phyloP scores from a whole-genome alignment of 1,140 invertebrate genomes.

The Colletes gigas region DNA sequence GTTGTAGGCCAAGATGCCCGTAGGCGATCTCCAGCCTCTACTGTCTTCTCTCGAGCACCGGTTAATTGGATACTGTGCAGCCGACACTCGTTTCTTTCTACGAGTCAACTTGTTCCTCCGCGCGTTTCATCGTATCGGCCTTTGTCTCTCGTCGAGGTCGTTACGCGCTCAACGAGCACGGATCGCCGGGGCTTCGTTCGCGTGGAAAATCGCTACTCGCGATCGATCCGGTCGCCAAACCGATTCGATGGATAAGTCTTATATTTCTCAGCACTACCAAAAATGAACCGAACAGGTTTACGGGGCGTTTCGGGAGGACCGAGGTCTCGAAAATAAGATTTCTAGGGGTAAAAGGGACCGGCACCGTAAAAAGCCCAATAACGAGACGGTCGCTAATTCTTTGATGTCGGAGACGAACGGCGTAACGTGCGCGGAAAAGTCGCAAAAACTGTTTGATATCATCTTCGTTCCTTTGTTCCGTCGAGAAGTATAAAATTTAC shows the following conservation, averaged over 20 bases:
- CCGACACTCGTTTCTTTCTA: constrained; percentile 51
- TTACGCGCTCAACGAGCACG: background rate
- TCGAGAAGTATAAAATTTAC: constrained; percentile 63
- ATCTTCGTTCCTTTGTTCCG: constrained; percentile 60
- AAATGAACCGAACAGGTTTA: background rate
- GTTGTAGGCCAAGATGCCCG: constrained; percentile 42
- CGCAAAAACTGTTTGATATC: constrained; percentile 66
- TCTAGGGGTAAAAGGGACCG: background rate
- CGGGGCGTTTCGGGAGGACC: background rate
- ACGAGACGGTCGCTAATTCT: constrained; percentile 51
- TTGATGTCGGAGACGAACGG: constrained; percentile 53
- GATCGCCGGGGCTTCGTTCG: background rate
- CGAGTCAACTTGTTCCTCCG: constrained; percentile 11
- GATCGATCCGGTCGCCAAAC: background rate
- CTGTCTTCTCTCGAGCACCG: constrained; percentile 55
- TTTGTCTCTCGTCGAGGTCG: constrained; percentile 5
- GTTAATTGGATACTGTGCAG: constrained; percentile 64
- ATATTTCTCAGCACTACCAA: background rate
- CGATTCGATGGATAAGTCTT: too few relatives aligned
- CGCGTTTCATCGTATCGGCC: background rate
- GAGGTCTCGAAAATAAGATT: constrained; percentile 42
- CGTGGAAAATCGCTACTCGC: constrained; percentile 1
- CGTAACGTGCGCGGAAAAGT: constrained; percentile 29
- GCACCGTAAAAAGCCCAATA: constrained; percentile 26
- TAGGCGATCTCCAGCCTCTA: constrained; percentile 34